A percentile compares a stretch with the other conserved stretches of the same genome.
phyloP scores from a whole-genome alignment of 2,888 invertebrate species.

The Trichogramma evanescens region DNA sequence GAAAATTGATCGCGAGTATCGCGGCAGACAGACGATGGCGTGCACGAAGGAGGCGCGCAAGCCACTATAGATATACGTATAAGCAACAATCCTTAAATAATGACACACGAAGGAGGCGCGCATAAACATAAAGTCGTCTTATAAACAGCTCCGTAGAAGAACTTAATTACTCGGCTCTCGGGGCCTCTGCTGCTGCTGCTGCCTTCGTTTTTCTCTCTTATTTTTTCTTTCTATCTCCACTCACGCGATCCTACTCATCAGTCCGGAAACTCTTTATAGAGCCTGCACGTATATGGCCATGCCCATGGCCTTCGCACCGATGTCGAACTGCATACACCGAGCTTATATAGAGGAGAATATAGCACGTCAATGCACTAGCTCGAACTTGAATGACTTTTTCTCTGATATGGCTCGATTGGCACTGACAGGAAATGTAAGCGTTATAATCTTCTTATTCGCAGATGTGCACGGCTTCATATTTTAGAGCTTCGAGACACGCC shows the following conservation, averaged over 20 bases:
- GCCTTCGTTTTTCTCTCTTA: slow-evolving; percentile 27
- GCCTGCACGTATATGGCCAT: background rate
- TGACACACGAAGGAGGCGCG: slow-evolving; percentile 35
- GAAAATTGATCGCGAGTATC: background rate
- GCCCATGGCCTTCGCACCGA: slow-evolving; percentile 4
- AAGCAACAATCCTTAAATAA: slow-evolving; percentile 43
- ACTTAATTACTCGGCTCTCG: slow-evolving; percentile 37
- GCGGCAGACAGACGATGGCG: background rate
- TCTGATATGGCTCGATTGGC: background rate
- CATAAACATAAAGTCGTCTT: slow-evolving; percentile 35
- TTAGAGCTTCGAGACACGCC: too few species aligned
- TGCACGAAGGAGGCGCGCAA: background rate
- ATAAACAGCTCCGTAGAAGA: slow-evolving; percentile 28
- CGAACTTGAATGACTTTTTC: slow-evolving; percentile 3
- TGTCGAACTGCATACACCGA: background rate
- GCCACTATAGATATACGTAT: slow-evolving; percentile 22
- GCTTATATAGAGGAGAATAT: background rate
- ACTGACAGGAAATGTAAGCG: too few species aligned
- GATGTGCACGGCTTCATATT: too few species aligned
- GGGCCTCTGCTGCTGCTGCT: background rate
- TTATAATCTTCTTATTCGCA: too few species aligned
- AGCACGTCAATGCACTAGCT: slow-evolving; percentile 4
- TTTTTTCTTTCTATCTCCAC: background rate
- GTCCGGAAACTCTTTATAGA: slow-evolving; percentile 34
- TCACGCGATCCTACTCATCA: slow-evolving; percentile 44